phyloP scores from a whole-genome alignment of 2,113 vertebrate species.

The Saccopteryx leptura region DNA sequence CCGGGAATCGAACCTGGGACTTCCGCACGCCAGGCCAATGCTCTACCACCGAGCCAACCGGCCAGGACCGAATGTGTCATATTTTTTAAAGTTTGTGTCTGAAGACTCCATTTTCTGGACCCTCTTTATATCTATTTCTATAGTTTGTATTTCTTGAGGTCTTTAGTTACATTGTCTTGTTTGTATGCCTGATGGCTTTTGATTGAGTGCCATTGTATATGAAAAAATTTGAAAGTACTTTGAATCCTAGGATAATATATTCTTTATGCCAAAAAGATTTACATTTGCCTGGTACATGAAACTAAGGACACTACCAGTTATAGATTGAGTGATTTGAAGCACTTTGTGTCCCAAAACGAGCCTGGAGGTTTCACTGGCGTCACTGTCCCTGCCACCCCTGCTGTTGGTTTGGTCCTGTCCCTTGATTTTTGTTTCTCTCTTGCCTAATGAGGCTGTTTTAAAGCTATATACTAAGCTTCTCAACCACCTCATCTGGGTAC shows the following conservation, averaged over 20 bases:
- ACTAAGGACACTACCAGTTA: not conserved
- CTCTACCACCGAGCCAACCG: too few species aligned
- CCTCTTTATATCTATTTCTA: not conserved
- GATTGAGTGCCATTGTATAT: not conserved
- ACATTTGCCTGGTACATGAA: not conserved
- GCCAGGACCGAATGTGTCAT: not conserved
- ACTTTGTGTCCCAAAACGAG: not conserved
- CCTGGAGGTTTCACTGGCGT: not conserved
- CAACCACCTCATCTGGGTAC: not conserved
- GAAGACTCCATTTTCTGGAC: not conserved
- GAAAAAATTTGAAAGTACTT: constrained; percentile 50
- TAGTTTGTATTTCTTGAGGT: constrained; percentile 28
- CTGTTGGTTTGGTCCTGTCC: not conserved
- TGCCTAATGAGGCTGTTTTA: not conserved
- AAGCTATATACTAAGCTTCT: not conserved
- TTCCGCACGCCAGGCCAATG: too few species aligned
- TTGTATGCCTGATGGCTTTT: constrained; percentile 24
- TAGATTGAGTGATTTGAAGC: not conserved
- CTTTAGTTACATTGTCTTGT: not conserved
- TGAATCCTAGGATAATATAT: not conserved
- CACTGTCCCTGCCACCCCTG: not conserved
- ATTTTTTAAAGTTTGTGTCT: constrained; percentile 46
- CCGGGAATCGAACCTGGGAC: too few species aligned
- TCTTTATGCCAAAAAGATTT: constrained; percentile 36
- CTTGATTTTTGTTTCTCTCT: constrained; percentile 21